phyloP scores from a whole-genome alignment of 2,113 vertebrate species.

The Petroica traversi region DNA sequence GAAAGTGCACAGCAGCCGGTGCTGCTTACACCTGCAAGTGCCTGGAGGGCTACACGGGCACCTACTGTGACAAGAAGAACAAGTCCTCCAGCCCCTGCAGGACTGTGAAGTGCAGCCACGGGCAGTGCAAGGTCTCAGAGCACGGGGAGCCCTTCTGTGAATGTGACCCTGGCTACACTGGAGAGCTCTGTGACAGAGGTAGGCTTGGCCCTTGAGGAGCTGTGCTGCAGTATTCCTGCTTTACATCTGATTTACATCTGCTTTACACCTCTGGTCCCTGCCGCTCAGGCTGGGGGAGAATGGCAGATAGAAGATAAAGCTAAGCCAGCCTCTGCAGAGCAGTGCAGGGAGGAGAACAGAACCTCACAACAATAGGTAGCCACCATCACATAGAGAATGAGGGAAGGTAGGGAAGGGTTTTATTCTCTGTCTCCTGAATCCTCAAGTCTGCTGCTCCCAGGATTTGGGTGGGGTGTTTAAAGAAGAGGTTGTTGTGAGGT shows the following conservation, averaged over 20 bases:
- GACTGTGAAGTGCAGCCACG: slow-evolving; percentile 83
- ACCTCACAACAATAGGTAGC: not conserved
- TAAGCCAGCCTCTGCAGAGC: not conserved
- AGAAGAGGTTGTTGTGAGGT: not conserved
- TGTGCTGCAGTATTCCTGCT: not conserved
- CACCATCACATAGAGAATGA: accelerated
- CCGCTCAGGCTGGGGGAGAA: not conserved
- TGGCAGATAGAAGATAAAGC: not conserved
- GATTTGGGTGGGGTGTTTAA: not conserved
- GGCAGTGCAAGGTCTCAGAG: slow-evolving; percentile 85
- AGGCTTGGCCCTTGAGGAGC: not conserved
- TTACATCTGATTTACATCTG: not conserved
- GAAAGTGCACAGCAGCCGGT: slow-evolving; percentile 78
- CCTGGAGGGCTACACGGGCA: slow-evolving; percentile 83
- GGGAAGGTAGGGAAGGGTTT: accelerated
- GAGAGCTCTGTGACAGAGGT: slow-evolving; percentile 89
- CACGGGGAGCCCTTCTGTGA: slow-evolving; percentile 83
- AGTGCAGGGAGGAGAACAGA: not conserved
- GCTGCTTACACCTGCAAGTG: slow-evolving; percentile 87
- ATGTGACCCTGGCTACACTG: slow-evolving; percentile 83
- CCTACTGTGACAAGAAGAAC: slow-evolving; percentile 83
- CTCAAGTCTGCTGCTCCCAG: not conserved
- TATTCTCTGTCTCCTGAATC: not conserved
- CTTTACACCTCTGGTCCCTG: not conserved
- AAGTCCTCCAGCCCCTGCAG: slow-evolving; percentile 82